A percentile compares a stretch with the other conserved stretches of the same genome.
Conservation (phyloP, 2,113 vertebrate genomes). For the Tringa solitaria region DNA sequence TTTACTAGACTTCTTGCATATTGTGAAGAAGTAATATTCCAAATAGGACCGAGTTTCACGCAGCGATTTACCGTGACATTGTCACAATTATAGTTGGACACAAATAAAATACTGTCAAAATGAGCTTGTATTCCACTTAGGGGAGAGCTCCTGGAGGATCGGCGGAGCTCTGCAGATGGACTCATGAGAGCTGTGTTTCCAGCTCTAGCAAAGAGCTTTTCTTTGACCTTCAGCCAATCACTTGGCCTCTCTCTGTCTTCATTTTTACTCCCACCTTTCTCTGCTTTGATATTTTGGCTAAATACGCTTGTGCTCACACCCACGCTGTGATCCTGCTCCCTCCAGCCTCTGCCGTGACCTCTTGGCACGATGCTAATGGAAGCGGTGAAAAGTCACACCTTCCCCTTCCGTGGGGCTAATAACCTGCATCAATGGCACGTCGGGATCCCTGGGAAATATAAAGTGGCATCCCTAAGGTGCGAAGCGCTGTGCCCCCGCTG, state of each 20-base stretch:
- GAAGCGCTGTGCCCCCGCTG: background rate
- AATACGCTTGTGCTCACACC: background rate
- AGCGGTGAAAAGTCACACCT: background rate
- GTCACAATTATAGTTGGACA: background rate
- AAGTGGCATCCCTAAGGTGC: background rate
- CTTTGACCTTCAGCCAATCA: background rate
- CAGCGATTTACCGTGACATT: background rate
- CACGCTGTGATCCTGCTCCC: background rate
- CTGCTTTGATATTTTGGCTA: background rate
- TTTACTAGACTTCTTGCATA: background rate
- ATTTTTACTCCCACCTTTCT: background rate
- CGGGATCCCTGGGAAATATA: background rate
- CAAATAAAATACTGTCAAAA: background rate
- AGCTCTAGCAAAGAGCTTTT: background rate
- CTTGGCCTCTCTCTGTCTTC: background rate
- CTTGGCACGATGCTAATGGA: background rate
- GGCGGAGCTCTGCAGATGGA: background rate
- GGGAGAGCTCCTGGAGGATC: accelerated
- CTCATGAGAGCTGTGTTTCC: background rate
- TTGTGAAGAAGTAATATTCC: background rate
- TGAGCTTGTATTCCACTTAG: accelerated
- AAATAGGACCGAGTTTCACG: background rate
- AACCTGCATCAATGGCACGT: background rate
- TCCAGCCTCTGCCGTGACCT: background rate
- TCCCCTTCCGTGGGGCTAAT: background rate